Evolutionary conservation across 2,113 vertebrate species (phyloP).

Genomic region (Cyprinodon brontotheroides): DNA sequence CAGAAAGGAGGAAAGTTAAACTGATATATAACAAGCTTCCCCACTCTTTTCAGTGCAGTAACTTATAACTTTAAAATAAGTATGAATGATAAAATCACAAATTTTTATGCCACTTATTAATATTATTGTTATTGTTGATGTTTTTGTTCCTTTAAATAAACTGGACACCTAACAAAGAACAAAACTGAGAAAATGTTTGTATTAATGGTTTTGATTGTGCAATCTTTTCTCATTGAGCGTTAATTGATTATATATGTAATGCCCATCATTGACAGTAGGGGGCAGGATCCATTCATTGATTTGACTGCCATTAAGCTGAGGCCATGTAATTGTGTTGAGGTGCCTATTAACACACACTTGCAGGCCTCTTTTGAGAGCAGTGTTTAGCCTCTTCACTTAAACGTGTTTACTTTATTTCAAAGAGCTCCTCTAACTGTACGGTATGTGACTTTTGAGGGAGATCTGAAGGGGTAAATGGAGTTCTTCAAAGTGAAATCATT

Average conservation of each 20-base stretch:
- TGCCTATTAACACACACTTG: slow-evolving; percentile 54
- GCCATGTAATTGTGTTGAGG: slow-evolving; percentile 54
- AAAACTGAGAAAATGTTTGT: slow-evolving; percentile 20
- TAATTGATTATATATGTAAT: slow-evolving; percentile 78
- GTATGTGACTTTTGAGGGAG: neutral
- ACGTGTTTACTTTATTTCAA: slow-evolving; percentile 21
- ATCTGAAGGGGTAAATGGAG: slow-evolving; percentile 14
- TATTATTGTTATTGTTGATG: neutral
- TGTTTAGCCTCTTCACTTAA: slow-evolving; percentile 25
- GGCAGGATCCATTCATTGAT: slow-evolving; percentile 78
- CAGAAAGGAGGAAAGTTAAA: slow-evolving; percentile 6
- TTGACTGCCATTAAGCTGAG: slow-evolving; percentile 50
- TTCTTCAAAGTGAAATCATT: slow-evolving; percentile 39
- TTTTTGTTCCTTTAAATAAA: neutral
- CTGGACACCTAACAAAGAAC: neutral
- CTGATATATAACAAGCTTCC: neutral
- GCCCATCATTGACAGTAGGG: slow-evolving; percentile 75
- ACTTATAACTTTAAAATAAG: neutral
- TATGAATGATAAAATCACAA: neutral
- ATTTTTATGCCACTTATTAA: neutral
- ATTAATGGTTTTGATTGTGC: slow-evolving; percentile 15
- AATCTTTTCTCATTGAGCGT: slow-evolving; percentile 29
- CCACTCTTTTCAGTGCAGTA: neutral
- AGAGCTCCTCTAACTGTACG: slow-evolving; percentile 5
- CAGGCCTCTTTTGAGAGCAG: slow-evolving; percentile 13